Base-by-base conservation (phyloP, 2,888 invertebrate genomes). In the Sarcophaga subvicina region DNA sequence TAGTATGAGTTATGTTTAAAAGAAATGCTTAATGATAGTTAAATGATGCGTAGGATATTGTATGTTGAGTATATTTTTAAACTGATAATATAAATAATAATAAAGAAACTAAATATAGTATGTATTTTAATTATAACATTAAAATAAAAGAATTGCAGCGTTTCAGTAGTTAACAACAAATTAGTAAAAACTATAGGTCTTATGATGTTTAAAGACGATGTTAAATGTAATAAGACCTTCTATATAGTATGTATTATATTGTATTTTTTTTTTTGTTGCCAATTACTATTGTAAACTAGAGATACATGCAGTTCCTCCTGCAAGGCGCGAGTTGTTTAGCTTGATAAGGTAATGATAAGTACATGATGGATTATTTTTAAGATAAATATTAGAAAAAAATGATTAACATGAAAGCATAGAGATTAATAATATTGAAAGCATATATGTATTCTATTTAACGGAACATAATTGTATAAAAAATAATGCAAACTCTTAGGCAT, bases 401-500 rank as follows among this genome's bases (percentile, higher is more conserved):
- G 22, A 77, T 67, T 25, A 62, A 37, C 37, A 37, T 37, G 37
- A 37, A 54, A 54, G 12, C 17, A 54, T 54, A 54, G 0, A 14
- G 17, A 12, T 14, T 54, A 54, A 71, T 71, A 71, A 64, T 27
- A 20, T 62, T 62, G 49, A 12, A 54, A 54, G 54, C 17, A 54
- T 54, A 17, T 54, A 17, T 10, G 20, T 62, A 20, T 8, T 62
- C 8, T 14, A 14, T 47, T 69, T 8, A 17, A 27, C 3, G 49
- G 47, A 49, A 60, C 2, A 64, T 77, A 54, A 49, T 2, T 59
- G 27, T 71, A 59, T 22, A 84, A 81, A 87, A 77, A 83, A 75
- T 81, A 71, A 83, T 81, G 81, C 83, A 83, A n/a, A 83, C 20
- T 87, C 75, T 70, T 81, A 76, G 81, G 75, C 70, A 59, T 77